These are phyloP conservation scores for Neostethus bicornis DNA, from an alignment of 2,797 vertebrate genomes.

Conservation along the genomic window DNA sequence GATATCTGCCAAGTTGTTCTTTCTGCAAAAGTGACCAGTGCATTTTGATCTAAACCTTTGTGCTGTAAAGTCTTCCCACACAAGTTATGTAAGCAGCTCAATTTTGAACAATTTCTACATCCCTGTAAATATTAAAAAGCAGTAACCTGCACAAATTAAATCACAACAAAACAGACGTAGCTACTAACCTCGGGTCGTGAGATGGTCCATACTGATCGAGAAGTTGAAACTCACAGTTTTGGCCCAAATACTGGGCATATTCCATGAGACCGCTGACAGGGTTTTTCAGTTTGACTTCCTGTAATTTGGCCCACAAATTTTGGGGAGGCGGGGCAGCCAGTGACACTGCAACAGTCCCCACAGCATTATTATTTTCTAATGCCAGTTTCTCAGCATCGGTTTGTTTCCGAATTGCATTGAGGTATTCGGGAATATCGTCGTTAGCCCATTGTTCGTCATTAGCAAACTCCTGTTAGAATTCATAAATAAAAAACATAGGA, in stretches of 20 bases:
- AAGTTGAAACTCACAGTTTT: constrained; percentile 90
- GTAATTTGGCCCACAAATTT: constrained; percentile 83
- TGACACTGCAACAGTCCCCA: constrained; percentile 79
- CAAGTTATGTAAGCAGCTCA: background rate
- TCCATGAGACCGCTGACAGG: constrained; percentile 93
- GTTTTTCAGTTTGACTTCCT: constrained; percentile 91
- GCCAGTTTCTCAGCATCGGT: constrained; percentile 60
- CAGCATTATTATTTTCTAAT: constrained; percentile 20
- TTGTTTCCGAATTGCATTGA: constrained; percentile 84
- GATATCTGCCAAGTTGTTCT: too few species aligned
- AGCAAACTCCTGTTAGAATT: too few species aligned
- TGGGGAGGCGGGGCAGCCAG: constrained; percentile 82
- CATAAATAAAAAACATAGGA: too few species aligned
- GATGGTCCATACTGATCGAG: constrained; percentile 93
- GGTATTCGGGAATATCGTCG: constrained; percentile 90
- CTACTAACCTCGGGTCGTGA: constrained; percentile 90
- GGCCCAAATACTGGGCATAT: constrained; percentile 88
- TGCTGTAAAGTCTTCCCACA: background rate
- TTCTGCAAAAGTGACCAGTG: too few species aligned
- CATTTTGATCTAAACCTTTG: background rate
- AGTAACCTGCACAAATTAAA: background rate
- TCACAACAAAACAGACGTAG: background rate
- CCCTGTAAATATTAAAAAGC: background rate
- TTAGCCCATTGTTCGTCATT: constrained; percentile 82
- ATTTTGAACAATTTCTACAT: background rate